phyloP scores from a whole-genome alignment of 2,888 invertebrate species.

The Meiosimyza platycephala region DNA sequence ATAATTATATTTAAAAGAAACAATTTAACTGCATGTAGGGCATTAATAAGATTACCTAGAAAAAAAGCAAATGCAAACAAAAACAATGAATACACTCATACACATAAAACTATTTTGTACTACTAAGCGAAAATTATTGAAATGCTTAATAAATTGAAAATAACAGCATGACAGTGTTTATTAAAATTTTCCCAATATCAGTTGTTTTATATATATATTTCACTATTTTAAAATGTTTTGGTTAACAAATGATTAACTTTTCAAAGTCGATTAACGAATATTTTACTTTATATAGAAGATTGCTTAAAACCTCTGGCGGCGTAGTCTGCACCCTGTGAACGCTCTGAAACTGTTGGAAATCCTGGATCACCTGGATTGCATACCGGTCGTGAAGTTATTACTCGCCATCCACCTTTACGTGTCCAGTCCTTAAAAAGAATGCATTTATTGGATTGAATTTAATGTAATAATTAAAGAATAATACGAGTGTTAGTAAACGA shows the following conservation, averaged over 20 bases:
- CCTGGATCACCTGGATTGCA: constrained; percentile 77
- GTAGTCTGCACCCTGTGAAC: constrained; percentile 74
- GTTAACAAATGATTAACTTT: constrained; percentile 20
- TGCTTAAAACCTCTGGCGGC: constrained; percentile 79
- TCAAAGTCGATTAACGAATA: constrained; percentile 41
- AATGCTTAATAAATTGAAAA: neutral
- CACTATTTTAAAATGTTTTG: neutral
- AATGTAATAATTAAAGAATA: too few species aligned
- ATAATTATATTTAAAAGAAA: too few species aligned
- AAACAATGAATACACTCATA: neutral
- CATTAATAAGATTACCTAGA: constrained; percentile 12
- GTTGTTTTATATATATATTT: neutral
- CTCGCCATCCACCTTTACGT: constrained; percentile 78
- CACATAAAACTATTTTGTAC: neutral
- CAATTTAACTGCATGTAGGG: neutral
- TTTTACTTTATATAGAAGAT: constrained; percentile 61
- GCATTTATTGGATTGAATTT: neutral
- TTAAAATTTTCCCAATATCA: too few species aligned
- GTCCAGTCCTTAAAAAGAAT: constrained; percentile 77
- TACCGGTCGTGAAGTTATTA: constrained; percentile 70
- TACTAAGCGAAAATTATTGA: constrained; percentile 4
- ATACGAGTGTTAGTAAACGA: too few species aligned
- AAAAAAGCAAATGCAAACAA: constrained; percentile 5
- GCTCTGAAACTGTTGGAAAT: constrained; percentile 74
- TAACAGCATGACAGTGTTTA: too few species aligned